Evolutionary conservation across 1,140 invertebrate species (phyloP).

Genomic region (Sesamia nonagrioides): DNA sequence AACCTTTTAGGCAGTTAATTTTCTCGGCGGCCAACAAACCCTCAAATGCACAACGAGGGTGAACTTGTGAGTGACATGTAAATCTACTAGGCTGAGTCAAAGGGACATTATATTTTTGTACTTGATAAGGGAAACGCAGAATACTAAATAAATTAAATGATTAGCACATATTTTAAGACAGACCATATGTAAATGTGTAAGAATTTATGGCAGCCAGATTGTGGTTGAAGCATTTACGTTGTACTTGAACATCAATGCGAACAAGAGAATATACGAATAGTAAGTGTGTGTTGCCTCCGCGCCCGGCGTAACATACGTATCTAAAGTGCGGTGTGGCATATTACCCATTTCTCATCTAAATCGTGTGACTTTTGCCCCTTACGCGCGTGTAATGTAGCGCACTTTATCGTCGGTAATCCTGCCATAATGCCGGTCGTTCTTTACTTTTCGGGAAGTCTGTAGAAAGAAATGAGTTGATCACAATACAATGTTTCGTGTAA

Average conservation of each 20-base stretch:
- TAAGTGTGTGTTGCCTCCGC: slow-evolving; percentile 53
- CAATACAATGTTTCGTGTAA: slow-evolving; percentile 70
- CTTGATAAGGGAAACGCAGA: slow-evolving; percentile 4
- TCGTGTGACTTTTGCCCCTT: slow-evolving; percentile 72
- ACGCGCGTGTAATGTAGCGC: slow-evolving; percentile 72
- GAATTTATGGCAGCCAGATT: slow-evolving; percentile 12
- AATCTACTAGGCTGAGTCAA: slow-evolving; percentile 24
- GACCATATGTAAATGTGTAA: slow-evolving; percentile 9
- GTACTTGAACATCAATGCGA: slow-evolving; percentile 31
- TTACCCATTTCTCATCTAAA: slow-evolving; percentile 76
- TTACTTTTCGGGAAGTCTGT: slow-evolving; percentile 58
- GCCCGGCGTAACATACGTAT: slow-evolving; percentile 59
- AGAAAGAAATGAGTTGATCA: slow-evolving; percentile 47
- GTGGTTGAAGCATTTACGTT: slow-evolving; percentile 2
- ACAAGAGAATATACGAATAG: slow-evolving; percentile 53
- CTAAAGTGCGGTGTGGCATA: slow-evolving; percentile 67
- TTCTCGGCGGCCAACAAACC: slow-evolving; percentile 16
- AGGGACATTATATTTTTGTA: slow-evolving; percentile 15
- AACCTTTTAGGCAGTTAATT: slow-evolving; percentile 47
- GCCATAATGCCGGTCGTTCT: slow-evolving; percentile 58
- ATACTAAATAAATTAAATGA: neutral
- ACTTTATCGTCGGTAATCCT: slow-evolving; percentile 79
- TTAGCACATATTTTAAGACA: slow-evolving; percentile 8
- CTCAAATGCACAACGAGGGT: slow-evolving; percentile 46
- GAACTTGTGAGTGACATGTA: slow-evolving; percentile 46